Conservation (phyloP, 2,888 invertebrate species). For the Thera obeliscata region DNA sequence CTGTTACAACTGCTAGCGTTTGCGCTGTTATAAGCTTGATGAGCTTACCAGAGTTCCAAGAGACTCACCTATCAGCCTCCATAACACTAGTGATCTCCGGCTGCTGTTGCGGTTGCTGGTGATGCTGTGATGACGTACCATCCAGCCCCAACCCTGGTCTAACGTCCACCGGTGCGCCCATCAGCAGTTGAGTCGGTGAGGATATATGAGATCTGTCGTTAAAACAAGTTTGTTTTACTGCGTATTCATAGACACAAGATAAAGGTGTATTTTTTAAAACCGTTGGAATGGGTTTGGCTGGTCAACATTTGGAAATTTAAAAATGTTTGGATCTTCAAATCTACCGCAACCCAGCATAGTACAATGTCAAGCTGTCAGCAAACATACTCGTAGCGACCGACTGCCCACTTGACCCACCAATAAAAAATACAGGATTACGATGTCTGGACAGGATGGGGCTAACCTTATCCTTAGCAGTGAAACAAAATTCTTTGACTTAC, state of each 20-base stretch:
- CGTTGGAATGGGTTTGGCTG: not conserved
- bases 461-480: too few relatives aligned
- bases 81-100: constrained; percentile 79
- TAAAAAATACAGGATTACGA: too few relatives aligned
- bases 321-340: too few relatives aligned
- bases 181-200: constrained; percentile 78
- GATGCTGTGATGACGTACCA: constrained; percentile 72
- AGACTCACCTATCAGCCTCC: constrained; percentile 78
- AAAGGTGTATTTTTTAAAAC: not conserved
- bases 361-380: too few relatives aligned
- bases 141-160: constrained; percentile 69
- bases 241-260: not conserved
- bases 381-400: too few relatives aligned
- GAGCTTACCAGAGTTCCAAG: not conserved
- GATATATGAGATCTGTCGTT: constrained; percentile 76
- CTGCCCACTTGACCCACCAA: too few relatives aligned
- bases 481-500: too few relatives aligned
- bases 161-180: constrained; percentile 76
- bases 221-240: not conserved
- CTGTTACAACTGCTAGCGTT: too few relatives aligned
- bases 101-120: constrained; percentile 73
- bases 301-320: too few relatives aligned
- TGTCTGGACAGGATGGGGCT: too few relatives aligned
- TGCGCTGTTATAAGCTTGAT: too few relatives aligned
- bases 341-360: too few relatives aligned